phyloP scores from a whole-genome alignment of 2,888 invertebrate genomes.

The Lissocephala sabroskyi region DNA sequence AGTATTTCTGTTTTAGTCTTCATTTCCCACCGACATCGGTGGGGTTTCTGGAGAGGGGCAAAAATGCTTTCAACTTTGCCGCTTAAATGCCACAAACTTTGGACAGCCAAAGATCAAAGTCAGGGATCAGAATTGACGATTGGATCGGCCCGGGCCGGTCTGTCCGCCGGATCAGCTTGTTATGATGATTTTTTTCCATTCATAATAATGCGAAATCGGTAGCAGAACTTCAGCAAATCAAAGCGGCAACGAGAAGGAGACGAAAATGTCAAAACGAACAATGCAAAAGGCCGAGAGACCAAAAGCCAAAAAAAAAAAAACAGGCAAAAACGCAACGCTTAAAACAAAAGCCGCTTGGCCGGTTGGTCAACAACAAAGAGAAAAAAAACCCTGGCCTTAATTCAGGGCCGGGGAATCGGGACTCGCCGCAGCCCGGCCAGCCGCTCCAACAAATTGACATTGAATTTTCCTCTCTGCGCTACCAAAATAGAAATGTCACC shows the following conservation, averaged over 20 bases:
- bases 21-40: background rate
- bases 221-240: conserved; percentile 52
- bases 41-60: conserved; percentile 9
- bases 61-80: conserved; percentile 57
- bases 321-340: conserved; percentile 6
- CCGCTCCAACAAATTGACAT: conserved; percentile 30
- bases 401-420: too few relatives aligned
- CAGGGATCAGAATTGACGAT: conserved; percentile 55
- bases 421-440: too few relatives aligned
- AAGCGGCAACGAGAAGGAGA: conserved; percentile 39
- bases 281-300: conserved; percentile 4
- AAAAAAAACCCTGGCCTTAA: too few relatives aligned
- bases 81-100: conserved; percentile 16
- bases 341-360: conserved; percentile 33
- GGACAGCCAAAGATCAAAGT: conserved; percentile 62
- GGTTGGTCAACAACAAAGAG: conserved; percentile 26
- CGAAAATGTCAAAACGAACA: conserved; percentile 41
- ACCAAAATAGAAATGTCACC: conserved; percentile 12
- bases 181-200: conserved; percentile 57
- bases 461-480: conserved; percentile 20
- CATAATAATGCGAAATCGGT: conserved; percentile 53
- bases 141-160: conserved; percentile 16
- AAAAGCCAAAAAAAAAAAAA: conserved; percentile 19
- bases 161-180: conserved; percentile 37
- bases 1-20: background rate